These are phyloP conservation scores for Onychostoma macrolepis DNA, from an alignment of 2,113 vertebrate genomes.

Conservation along the genomic window DNA sequence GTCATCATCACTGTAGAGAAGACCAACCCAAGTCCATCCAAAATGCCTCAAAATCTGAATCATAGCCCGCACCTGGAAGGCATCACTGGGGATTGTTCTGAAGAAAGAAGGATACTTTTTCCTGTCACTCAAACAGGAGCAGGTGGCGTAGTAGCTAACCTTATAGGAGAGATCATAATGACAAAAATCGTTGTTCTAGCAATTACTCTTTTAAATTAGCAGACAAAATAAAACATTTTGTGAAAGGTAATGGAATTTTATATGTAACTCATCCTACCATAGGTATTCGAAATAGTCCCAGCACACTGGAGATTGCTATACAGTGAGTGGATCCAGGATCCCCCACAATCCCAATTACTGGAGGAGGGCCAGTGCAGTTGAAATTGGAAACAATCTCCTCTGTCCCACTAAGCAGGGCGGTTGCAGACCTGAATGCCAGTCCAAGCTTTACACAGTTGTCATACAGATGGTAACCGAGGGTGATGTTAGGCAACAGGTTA, in stretches of 20 bases:
- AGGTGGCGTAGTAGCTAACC: slow-evolving; percentile 68
- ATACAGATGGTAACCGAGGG: slow-evolving; percentile 57
- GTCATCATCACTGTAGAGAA: slow-evolving; percentile 52
- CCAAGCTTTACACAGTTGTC: slow-evolving; percentile 58
- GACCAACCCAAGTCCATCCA: slow-evolving; percentile 57
- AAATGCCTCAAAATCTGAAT: slow-evolving; percentile 54
- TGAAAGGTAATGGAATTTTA: not conserved
- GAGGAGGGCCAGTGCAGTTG: slow-evolving; percentile 38
- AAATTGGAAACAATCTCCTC: not conserved
- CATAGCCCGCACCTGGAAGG: slow-evolving; percentile 55
- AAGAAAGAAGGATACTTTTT: slow-evolving; percentile 48
- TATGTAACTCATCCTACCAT: slow-evolving; percentile 54
- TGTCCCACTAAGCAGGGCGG: slow-evolving; percentile 54
- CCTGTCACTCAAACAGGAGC: slow-evolving; percentile 63
- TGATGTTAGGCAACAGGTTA: slow-evolving; percentile 59
- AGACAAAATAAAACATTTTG: not conserved
- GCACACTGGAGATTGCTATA: slow-evolving; percentile 64
- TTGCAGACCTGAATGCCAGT: slow-evolving; percentile 60
- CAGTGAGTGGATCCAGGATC: slow-evolving; percentile 64
- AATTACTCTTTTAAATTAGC: not conserved
- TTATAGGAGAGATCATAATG: slow-evolving; percentile 32
- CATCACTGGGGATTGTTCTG: slow-evolving; percentile 59
- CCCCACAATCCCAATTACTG: slow-evolving; percentile 55
- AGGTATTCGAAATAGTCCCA: slow-evolving; percentile 64
- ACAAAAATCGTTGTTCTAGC: not conserved